phyloP scores from a whole-genome alignment of 37 sponge, comb jelly and placozoan species.

The Haliclona indistincta region DNA sequence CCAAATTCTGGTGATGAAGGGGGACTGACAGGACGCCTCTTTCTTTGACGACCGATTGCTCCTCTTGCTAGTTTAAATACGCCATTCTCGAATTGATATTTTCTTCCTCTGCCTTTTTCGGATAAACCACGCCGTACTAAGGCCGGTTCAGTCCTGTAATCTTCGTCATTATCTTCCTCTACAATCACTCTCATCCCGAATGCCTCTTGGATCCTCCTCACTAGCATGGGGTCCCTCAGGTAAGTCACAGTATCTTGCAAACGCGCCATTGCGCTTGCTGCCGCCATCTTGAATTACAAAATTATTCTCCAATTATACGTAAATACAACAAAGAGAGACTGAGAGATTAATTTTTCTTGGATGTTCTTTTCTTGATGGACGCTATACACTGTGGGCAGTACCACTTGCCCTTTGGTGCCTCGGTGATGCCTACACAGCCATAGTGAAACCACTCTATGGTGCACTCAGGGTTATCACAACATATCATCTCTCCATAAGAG shows the following conservation, averaged over 20 bases:
- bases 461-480: slow-evolving; percentile 96
- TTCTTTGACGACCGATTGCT: background rate
- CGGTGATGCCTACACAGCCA: slow-evolving; percentile 93
- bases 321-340: background rate
- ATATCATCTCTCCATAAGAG: slow-evolving; percentile 99
- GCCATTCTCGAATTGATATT: background rate
- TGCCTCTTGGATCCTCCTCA: slow-evolving; percentile 51
- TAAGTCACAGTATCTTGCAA: background rate
- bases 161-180: background rate
- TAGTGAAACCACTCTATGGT: slow-evolving; percentile 99
- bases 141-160: background rate
- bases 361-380: background rate
- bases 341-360: background rate
- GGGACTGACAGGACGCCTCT: slow-evolving; percentile 4
- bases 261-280: background rate
- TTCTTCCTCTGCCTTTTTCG: no score
- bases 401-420: slow-evolving; percentile 99
- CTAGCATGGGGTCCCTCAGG: slow-evolving; percentile 57
- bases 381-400: slow-evolving; percentile 93
- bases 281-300: background rate
- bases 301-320: background rate
- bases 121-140: no score
- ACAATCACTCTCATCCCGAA: slow-evolving; percentile 32
- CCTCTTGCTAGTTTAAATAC: background rate
- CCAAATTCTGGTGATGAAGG: background rate